A percentile compares a stretch with the other conserved stretches of the same genome.
Conservation (phyloP, 2,113 vertebrate species). For the Diadophis punctatus region DNA sequence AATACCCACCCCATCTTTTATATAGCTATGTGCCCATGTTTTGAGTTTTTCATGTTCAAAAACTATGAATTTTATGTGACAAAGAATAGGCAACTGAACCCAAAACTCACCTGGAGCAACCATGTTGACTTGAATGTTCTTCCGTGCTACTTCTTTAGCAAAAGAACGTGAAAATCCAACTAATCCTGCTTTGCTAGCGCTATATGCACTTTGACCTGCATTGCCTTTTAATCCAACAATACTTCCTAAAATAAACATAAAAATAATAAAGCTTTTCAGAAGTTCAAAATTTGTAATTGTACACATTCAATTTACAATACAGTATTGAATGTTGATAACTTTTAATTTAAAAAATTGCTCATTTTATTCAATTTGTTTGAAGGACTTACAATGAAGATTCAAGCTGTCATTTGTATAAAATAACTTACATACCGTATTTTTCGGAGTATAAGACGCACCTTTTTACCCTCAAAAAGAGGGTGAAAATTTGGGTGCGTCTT, state of each 20-base stretch:
- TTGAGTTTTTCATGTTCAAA: not conserved
- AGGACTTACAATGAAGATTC: not conserved
- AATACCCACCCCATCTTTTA: not conserved
- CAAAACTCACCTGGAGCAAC: constrained; percentile 85
- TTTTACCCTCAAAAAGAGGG: no score
- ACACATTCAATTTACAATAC: not conserved
- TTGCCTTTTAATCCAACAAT: constrained; percentile 86
- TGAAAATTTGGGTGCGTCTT: no score
- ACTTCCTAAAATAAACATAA: constrained; percentile 75
- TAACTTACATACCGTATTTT: not conserved
- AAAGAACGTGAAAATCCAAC: constrained; percentile 90
- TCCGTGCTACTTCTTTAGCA: constrained; percentile 88
- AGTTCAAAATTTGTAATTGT: not conserved
- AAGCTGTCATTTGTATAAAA: not conserved
- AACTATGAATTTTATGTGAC: not conserved
- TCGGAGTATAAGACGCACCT: no score
- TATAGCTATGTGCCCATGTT: not conserved
- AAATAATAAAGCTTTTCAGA: not conserved
- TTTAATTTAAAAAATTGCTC: not conserved
- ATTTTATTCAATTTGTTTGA: not conserved
- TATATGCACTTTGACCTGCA: constrained; percentile 84
- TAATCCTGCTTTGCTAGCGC: constrained; percentile 87
- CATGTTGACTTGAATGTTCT: constrained; percentile 85
- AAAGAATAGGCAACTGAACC: constrained; percentile 9
- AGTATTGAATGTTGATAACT: not conserved